Conservation (phyloP, 2,113 vertebrate species). For the Eleginops maclovinus region DNA sequence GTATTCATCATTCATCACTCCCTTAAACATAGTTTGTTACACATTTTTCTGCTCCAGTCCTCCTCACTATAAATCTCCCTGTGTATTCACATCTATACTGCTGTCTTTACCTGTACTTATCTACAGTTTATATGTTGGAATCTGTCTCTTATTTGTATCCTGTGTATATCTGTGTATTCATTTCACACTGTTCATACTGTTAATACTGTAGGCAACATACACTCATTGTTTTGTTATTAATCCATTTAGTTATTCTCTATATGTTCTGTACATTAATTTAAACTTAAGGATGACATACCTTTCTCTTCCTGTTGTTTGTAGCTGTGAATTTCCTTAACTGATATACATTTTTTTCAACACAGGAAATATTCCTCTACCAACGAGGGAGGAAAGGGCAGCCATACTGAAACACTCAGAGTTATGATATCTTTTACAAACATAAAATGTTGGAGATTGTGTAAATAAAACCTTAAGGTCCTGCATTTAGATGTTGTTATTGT, state of each 20-base stretch:
- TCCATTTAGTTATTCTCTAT: too few species aligned
- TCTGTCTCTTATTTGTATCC: too few species aligned
- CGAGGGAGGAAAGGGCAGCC: conserved; percentile 18
- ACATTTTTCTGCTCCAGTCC: neutral
- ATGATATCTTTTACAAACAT: conserved; percentile 31
- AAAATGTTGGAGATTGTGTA: neutral
- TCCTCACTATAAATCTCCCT: neutral
- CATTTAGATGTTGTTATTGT: neutral
- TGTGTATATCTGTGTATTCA: too few species aligned
- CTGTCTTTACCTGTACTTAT: neutral
- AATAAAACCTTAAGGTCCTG: neutral
- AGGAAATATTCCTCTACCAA: conserved; percentile 93
- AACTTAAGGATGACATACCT: too few species aligned
- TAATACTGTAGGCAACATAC: too few species aligned
- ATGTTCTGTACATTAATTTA: too few species aligned
- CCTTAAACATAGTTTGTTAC: too few species aligned
- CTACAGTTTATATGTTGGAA: neutral
- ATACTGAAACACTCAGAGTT: conserved; percentile 38
- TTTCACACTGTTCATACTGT: too few species aligned
- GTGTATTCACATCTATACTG: neutral
- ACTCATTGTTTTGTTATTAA: too few species aligned
- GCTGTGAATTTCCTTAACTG: neutral
- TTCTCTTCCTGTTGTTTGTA: too few species aligned
- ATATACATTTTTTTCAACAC: conserved; percentile 34
- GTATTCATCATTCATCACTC: too few species aligned